Percentiles rank a stretch among this genome's conserved stretches.
Evolutionary conservation across 2,797 vertebrate species (phyloP).

Genomic region (Molossus molossus): DNA sequence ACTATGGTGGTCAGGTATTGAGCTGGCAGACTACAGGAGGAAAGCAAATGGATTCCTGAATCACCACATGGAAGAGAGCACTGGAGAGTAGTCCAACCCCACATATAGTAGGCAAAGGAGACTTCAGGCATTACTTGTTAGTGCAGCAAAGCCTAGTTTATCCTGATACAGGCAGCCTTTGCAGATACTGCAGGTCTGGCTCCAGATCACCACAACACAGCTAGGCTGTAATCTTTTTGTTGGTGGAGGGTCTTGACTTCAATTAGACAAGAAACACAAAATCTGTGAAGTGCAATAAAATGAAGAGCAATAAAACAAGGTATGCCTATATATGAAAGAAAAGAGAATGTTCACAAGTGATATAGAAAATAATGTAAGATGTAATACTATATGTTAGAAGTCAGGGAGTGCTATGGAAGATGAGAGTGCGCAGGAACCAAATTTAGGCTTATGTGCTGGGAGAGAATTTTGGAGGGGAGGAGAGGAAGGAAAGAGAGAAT

Average conservation of each 20-base stretch:
- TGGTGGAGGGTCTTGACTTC: background rate
- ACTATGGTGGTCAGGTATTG: background rate
- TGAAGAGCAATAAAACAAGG: background rate
- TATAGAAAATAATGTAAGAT: background rate
- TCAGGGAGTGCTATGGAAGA: background rate
- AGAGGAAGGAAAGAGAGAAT: background rate
- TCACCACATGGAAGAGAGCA: background rate
- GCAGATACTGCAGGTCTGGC: background rate
- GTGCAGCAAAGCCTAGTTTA: background rate
- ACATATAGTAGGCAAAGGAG: background rate
- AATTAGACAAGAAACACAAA: background rate
- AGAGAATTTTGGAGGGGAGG: background rate
- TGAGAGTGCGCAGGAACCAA: background rate
- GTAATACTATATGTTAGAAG: background rate
- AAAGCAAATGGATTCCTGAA: background rate
- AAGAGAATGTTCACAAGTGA: slow-evolving; percentile 32
- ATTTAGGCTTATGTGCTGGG: background rate
- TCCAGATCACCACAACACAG: background rate
- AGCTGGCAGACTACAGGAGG: background rate
- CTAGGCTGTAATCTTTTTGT: background rate
- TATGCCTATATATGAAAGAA: background rate
- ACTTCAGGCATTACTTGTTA: slow-evolving; percentile 33
- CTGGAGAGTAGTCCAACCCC: background rate
- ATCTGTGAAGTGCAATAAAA: background rate
- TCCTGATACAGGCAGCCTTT: background rate